Base-by-base conservation (phyloP, 2,113 vertebrate species). In the Myocastor coypus region DNA sequence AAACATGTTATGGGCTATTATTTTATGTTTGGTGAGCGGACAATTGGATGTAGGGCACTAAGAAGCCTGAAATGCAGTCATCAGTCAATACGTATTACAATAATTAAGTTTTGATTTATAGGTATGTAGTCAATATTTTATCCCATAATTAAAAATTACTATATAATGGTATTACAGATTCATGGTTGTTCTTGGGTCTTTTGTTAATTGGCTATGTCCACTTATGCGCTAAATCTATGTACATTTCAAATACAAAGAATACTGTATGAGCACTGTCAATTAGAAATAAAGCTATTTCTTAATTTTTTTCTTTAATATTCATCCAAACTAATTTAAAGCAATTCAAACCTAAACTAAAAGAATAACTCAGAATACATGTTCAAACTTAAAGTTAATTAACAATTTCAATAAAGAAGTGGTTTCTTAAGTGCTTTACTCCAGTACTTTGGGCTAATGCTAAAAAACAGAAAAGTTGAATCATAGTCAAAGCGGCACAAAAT, bases 321-420 rank as follows among this genome's bases (percentile, higher is more conserved):
- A 89, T 73, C 9, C 52, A 88, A 37, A 3, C 89, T 73, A 89
- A 97, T 92, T 94, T 95, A 64, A 94, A 87, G 90, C n/a, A 95
- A 75, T 92, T 88, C 32, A 86, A 96, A 91, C 7, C 50, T 46
- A 97, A 97, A 97, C 59, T 92, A n/a, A 96, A 96, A 96, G 61
- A 92, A 75, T 89, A 83, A 75, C 94, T 95, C 32, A 78, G 57
- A 95, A 55, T 95, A 97, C 46, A 91, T 24, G 88, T 97, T 92
- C 61, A 86, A 66, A 50, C 37, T 94, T 96, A 59, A 16, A 91
- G 66, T 71, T 96, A 96, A 97, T 96, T 96, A 98, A 83, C 22
- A 93, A 75, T 93, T 95, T 97, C 57, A 95, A 84, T 87, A 88
- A 93, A 88, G 30, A 94, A 85, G 5, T 80, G 28, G 57, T 91